Base-by-base conservation (phyloP, 1,140 invertebrate genomes). In the Macrobrachium nipponense region DNA sequence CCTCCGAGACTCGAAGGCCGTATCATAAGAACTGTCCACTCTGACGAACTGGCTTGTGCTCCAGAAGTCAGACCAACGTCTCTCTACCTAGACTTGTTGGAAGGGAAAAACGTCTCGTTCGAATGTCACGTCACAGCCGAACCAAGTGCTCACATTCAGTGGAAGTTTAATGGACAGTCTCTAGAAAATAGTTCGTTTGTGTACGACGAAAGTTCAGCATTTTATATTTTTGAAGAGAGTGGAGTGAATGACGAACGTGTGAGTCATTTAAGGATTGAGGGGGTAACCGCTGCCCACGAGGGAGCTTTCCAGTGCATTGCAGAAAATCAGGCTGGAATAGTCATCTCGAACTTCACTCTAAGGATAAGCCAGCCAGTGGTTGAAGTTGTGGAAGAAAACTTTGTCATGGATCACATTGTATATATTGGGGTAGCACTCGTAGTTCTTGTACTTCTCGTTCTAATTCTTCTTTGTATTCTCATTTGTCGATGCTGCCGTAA, bases 251-350 rank as follows among this genome's bases (percentile, higher is more conserved):
- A 93, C 68, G 94, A 94, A 89, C 97, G 96, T 91, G 94, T 93
- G 66, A 97, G 96, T 76, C 94, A 93, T 8, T 92, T 99, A 70
- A 93, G 97, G 44, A 93, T 98, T 77, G 96, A 95, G 44, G 96
- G 97, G 90, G 95, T 96, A 17, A 95, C 96, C 90, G 95, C 97
- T 90, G 94, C 95, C 10, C 97, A 98, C 90, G 95, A 95, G 44
- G 96, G 95, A 44, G 96, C 97, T 89, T 98, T 98, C 92, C 95
- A 95, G 89, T 98, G 97, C 91, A 94, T 97, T 0, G 97, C 96
- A 18, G 95, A 97, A 90, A 99, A 99, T 91, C 94, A 95, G 80
- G 97, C 96, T 14, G 98, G 98, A 4, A 96, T 94, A 90, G 95
- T 96, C n/a, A 95, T 97, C 92, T 95, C 96, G 1, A 98, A 98